Evolutionary conservation across 2,797 vertebrate species (phyloP).

Genomic region (Ctenosaura bakeri): DNA sequence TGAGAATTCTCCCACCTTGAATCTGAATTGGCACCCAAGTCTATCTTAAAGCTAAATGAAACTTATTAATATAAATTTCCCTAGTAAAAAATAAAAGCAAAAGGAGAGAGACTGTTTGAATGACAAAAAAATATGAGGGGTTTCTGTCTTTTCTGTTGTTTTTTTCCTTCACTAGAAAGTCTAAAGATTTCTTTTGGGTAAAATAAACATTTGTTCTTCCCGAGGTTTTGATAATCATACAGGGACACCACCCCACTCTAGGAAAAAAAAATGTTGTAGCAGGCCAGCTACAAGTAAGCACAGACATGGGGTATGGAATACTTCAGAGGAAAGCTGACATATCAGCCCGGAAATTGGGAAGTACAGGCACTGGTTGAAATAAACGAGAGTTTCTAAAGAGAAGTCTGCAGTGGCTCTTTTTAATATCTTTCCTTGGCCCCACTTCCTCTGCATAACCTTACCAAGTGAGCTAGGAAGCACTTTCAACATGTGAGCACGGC

Average conservation of each 20-base stretch:
- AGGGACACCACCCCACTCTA: neutral
- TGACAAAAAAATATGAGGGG: neutral
- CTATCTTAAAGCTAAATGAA: neutral
- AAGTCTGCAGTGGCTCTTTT: constrained; percentile 36
- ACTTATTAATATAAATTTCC: neutral
- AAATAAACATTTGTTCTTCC: neutral
- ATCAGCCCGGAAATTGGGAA: constrained; percentile 16
- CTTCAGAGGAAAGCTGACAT: constrained; percentile 15
- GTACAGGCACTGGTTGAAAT: neutral
- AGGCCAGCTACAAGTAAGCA: neutral
- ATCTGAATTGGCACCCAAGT: neutral
- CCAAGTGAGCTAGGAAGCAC: constrained; percentile 29
- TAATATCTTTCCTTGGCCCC: constrained; percentile 46
- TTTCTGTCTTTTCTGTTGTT: neutral
- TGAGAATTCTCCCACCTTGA: neutral
- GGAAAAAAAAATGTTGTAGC: neutral
- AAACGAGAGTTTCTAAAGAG: constrained; percentile 17
- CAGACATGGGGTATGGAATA: neutral
- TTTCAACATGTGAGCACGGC: constrained; percentile 26
- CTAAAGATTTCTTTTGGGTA: neutral
- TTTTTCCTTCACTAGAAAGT: neutral
- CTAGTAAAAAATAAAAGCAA: neutral
- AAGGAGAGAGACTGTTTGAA: neutral
- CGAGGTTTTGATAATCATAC: neutral
- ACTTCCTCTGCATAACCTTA: constrained; percentile 32